Evolutionary conservation across 2,797 vertebrate genomes (phyloP).

Genomic region (Alauda arvensis): DNA sequence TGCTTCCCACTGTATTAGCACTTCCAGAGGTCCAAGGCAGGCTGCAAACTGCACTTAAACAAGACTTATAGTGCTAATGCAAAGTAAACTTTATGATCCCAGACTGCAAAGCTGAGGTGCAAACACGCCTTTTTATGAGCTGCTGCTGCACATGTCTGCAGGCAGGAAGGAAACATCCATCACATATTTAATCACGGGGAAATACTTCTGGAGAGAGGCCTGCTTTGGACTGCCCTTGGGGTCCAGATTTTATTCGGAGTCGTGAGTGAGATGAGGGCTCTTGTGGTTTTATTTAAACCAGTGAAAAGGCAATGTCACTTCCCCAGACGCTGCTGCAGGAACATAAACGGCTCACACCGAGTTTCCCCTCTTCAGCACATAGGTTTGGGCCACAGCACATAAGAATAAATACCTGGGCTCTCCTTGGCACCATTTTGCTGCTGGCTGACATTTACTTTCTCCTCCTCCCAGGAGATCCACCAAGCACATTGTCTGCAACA

Average conservation of each 20-base stretch:
- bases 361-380: not conserved
- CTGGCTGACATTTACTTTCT: not conserved
- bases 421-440: not conserved
- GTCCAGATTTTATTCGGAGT: not conserved
- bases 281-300: not conserved
- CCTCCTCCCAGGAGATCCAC: constrained; percentile 81
- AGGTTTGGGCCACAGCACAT: not conserved
- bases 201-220: not conserved
- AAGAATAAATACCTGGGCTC: not conserved
- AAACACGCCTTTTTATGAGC: constrained; percentile 33
- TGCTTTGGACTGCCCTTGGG: not conserved
- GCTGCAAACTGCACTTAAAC: not conserved
- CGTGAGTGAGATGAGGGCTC: not conserved
- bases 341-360: not conserved
- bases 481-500: constrained; percentile 88
- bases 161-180: constrained; percentile 38
- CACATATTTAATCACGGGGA: not conserved
- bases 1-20: not conserved
- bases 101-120: constrained; percentile 17
- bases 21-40: not conserved
- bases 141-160: constrained; percentile 1
- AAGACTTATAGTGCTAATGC: not conserved
- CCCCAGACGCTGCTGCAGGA: not conserved
- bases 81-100: not conserved
- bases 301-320: not conserved